These are phyloP conservation scores for Eretmochelys imbricata DNA, from an alignment of 2,113 vertebrate genomes.

Conservation along the genomic window DNA sequence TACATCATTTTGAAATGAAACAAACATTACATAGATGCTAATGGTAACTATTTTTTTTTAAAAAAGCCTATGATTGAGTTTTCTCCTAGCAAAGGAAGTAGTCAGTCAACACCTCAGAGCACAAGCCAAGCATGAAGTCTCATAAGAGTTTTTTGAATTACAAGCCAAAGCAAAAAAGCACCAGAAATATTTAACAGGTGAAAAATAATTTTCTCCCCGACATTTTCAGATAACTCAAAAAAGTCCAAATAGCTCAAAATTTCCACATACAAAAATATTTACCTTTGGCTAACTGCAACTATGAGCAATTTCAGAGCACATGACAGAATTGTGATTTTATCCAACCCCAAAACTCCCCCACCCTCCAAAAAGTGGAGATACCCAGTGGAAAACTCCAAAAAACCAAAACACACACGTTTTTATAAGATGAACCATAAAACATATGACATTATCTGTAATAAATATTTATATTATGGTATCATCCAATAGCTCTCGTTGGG, in stretches of 20 bases:
- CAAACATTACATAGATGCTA: not conserved
- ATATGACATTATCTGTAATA: not conserved
- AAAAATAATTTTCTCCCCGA: slow-evolving; percentile 14
- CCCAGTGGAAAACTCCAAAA: not conserved
- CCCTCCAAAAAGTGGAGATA: not conserved
- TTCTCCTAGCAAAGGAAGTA: slow-evolving; percentile 26
- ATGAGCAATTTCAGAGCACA: slow-evolving; percentile 18
- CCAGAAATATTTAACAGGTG: slow-evolving; percentile 55
- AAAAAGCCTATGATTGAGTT: not conserved
- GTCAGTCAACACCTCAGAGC: slow-evolving; percentile 30
- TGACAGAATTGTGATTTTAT: slow-evolving; percentile 14
- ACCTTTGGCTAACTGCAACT: not conserved
- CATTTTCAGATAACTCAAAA: slow-evolving; percentile 50
- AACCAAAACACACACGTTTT: not conserved
- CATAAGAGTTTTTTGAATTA: slow-evolving; percentile 43
- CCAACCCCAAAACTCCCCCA: not conserved
- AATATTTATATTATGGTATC: not conserved
- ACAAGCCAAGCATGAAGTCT: slow-evolving; percentile 39
- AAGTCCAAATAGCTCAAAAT: slow-evolving; percentile 12
- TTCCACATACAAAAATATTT: slow-evolving; percentile 6
- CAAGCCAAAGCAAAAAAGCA: not conserved
- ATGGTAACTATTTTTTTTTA: not conserved
- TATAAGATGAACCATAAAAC: slow-evolving; percentile 9
- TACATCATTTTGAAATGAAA: slow-evolving; percentile 32
- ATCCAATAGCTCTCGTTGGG: not conserved